These are phyloP conservation scores for Deilephila porcellus DNA, from an alignment of 2,888 invertebrate species.

Conservation along the genomic window DNA sequence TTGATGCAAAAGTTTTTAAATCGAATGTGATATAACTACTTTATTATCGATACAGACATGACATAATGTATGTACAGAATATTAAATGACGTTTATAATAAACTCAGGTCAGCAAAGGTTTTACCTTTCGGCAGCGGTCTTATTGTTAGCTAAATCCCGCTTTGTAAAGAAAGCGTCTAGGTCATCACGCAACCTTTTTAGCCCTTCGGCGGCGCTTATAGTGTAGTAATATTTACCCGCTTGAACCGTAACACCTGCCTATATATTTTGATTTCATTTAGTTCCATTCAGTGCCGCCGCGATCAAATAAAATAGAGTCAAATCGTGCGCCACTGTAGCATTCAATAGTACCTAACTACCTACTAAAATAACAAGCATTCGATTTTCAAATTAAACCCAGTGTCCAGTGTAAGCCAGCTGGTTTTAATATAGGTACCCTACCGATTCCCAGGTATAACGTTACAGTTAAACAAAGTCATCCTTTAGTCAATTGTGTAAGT, in stretches of 20 bases:
- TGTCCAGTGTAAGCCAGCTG: too few species aligned
- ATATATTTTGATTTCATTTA: background rate
- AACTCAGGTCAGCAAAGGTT: background rate
- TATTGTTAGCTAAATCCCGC: background rate
- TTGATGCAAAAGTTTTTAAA: too few species aligned
- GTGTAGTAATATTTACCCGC: background rate
- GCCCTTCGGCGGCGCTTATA: background rate
- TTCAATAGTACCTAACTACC: too few species aligned
- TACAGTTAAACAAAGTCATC: constrained; percentile 11
- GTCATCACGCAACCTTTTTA: constrained; percentile 9
- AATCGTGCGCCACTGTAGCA: too few species aligned
- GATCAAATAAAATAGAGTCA: too few species aligned
- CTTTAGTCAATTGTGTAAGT: constrained; percentile 33
- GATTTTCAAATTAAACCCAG: too few species aligned
- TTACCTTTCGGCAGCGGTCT: background rate
- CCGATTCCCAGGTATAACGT: background rate
- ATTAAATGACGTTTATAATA: background rate
- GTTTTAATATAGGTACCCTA: background rate
- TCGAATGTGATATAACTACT: too few species aligned
- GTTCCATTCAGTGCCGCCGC: too few species aligned
- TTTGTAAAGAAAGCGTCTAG: constrained; percentile 8
- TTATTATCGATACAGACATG: too few species aligned
- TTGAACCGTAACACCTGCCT: background rate
- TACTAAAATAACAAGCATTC: too few species aligned
- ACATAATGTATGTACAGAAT: background rate